Evolutionary conservation across 2,888 invertebrate species (phyloP).

Genomic region (Heliconius aoede): DNA sequence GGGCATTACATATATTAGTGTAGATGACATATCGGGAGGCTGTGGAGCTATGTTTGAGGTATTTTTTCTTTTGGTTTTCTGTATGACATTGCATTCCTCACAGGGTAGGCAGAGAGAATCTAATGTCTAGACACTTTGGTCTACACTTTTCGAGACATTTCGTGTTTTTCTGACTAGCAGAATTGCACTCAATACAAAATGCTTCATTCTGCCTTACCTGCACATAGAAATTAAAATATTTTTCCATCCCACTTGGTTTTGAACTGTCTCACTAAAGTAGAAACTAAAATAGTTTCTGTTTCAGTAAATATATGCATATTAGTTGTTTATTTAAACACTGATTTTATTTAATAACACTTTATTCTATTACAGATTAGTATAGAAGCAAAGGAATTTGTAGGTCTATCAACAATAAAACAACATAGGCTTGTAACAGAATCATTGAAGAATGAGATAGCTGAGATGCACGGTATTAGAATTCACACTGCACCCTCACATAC

Average conservation of each 20-base stretch:
- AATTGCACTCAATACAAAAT: too few relatives aligned
- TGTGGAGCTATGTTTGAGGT: constrained; percentile 93
- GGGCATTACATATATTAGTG: constrained; percentile 85
- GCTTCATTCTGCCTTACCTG: too few relatives aligned
- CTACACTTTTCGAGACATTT: too few relatives aligned
- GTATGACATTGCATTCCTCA: neutral
- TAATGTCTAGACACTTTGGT: too few relatives aligned
- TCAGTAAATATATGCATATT: neutral
- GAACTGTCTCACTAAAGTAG: too few relatives aligned
- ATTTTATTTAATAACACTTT: neutral
- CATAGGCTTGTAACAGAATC: constrained; percentile 89
- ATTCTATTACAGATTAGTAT: constrained; percentile 77
- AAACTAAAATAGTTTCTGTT: neutral
- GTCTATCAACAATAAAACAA: constrained; percentile 88
- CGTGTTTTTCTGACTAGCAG: too few relatives aligned
- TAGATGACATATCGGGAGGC: constrained; percentile 90
- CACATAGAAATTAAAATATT: too few relatives aligned
- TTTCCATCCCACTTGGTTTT: too few relatives aligned
- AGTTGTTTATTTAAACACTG: neutral
- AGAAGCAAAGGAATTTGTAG: constrained; percentile 87
- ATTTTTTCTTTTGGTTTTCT: neutral
- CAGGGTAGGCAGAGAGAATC: too few relatives aligned
- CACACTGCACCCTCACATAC: constrained; percentile 84
- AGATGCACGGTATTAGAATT: constrained; percentile 93
- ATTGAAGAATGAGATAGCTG: constrained; percentile 89